Conservation (phyloP, 2,113 vertebrate species). For the Gila orcuttii region DNA sequence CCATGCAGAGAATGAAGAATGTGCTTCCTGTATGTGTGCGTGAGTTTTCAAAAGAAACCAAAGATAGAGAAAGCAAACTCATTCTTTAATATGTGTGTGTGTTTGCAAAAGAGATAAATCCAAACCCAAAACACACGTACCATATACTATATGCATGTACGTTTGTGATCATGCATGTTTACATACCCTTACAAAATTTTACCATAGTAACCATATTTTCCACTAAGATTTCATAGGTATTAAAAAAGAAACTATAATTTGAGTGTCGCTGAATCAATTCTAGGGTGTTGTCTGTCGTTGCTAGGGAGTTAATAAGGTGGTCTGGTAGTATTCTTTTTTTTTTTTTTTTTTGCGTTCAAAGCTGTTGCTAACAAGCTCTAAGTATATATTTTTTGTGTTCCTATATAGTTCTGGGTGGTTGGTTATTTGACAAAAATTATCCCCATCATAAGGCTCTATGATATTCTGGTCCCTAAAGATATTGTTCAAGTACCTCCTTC, state of each 20-base stretch:
- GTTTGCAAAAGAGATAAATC: not conserved
- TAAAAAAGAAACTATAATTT: not conserved
- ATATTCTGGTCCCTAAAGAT: not conserved
- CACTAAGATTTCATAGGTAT: not conserved
- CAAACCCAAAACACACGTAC: not conserved
- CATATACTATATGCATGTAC: not conserved
- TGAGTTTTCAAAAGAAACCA: not conserved
- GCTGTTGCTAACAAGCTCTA: too few species aligned
- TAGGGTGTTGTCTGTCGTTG: too few species aligned
- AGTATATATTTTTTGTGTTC: not conserved
- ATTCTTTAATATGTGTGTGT: constrained; percentile 9
- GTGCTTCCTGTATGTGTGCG: not conserved
- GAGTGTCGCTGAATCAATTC: too few species aligned
- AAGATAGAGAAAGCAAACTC: constrained; percentile 29
- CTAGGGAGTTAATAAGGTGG: too few species aligned
- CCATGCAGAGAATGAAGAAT: constrained; percentile 17
- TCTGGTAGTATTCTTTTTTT: too few species aligned
- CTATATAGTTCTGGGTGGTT: not conserved
- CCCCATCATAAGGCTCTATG: not conserved
- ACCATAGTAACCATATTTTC: constrained; percentile 9
- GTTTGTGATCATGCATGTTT: not conserved
- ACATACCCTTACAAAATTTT: not conserved
- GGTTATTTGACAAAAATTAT: not conserved
- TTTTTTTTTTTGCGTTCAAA: too few species aligned
- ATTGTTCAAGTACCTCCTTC: not conserved